Percentiles rank a stretch among this genome's conserved stretches.
Conservation (phyloP, 1,140 invertebrate species). For the Drosophila lacteicornis region DNA sequence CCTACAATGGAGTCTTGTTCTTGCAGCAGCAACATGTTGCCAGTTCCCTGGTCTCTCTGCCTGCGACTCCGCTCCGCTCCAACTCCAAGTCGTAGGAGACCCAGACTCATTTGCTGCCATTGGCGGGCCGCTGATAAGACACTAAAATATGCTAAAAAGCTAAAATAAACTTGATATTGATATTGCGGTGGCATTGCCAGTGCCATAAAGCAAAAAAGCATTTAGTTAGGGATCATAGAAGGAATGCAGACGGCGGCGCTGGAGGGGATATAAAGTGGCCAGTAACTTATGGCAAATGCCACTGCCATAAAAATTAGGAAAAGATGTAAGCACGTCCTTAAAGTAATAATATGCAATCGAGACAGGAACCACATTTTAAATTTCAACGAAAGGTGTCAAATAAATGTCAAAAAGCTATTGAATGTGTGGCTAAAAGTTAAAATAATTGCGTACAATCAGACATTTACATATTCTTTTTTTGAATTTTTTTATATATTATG, state of each 20-base stretch:
- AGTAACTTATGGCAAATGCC: conserved; percentile 3
- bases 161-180: conserved; percentile 76
- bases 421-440: no score
- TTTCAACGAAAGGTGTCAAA: background rate
- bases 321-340: conserved; percentile 7
- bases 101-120: conserved; percentile 73
- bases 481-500: background rate
- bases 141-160: conserved; percentile 79
- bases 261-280: conserved; percentile 9
- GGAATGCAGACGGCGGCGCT: conserved; percentile 28
- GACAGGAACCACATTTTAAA: conserved; percentile 11
- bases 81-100: background rate
- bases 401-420: background rate
- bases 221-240: conserved; percentile 52
- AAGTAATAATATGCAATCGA: conserved; percentile 19
- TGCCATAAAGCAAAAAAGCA: conserved; percentile 72
- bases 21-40: conserved; percentile 75
- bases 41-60: conserved; percentile 7
- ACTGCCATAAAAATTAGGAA: conserved; percentile 7
- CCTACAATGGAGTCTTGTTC: conserved; percentile 71
- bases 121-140: conserved; percentile 66
- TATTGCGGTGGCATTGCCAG: conserved; percentile 68
- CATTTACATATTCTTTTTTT: background rate
- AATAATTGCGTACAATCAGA: no score
- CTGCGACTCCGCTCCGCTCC: background rate